Conservation (phyloP, 1,140 invertebrate genomes). For the Pseudomyrmex flavicornis region DNA sequence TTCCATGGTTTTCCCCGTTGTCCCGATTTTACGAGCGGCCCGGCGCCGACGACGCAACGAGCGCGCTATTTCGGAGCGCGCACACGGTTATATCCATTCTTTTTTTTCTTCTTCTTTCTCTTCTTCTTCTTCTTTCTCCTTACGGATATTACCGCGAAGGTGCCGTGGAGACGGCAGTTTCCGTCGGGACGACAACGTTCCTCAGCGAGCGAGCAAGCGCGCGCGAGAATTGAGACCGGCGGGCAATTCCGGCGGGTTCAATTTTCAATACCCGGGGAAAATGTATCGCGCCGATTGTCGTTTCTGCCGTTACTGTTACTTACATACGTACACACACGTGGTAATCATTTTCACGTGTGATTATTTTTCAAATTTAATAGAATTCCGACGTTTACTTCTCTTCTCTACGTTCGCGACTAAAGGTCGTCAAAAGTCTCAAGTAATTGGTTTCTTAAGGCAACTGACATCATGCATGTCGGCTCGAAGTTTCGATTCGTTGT, state of each 20-base stretch:
- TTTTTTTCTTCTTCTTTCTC: background rate
- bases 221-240: conserved; percentile 16
- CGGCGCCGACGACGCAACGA: background rate
- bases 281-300: background rate
- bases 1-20: conserved; percentile 41
- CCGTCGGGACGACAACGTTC: conserved; percentile 31
- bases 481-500: too few species aligned
- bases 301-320: background rate
- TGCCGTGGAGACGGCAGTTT: conserved; percentile 34
- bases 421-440: too few species aligned
- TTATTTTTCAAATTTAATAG: too few species aligned
- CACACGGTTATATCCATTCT: background rate
- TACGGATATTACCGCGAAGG: conserved; percentile 36
- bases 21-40: conserved; percentile 50
- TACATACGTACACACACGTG: background rate
- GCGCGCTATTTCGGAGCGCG: conserved; percentile 59
- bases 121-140: conserved; percentile 5
- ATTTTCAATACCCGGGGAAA: conserved; percentile 9
- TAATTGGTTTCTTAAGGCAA: too few species aligned
- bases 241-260: conserved; percentile 23
- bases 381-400: too few species aligned
- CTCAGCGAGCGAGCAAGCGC: background rate
- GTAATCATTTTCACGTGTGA: background rate
- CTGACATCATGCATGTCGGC: too few species aligned
- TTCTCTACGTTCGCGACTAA: too few species aligned